Conservation (phyloP, 2,113 vertebrate genomes). For the Pelusios castaneus region DNA sequence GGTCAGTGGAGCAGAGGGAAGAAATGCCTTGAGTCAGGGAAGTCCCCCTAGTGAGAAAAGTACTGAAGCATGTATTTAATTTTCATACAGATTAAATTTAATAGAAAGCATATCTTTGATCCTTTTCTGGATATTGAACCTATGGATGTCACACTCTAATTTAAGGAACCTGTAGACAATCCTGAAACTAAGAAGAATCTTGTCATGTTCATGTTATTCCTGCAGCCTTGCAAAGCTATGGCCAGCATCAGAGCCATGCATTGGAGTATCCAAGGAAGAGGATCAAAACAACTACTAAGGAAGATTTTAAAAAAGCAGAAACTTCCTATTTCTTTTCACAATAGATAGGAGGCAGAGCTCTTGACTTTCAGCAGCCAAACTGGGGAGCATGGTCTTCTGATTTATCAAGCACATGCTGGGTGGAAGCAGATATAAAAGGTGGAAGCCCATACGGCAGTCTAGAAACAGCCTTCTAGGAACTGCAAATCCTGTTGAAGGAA, state of each 20-base stretch:
- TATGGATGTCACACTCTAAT: background rate
- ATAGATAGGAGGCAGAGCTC: background rate
- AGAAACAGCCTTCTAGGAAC: background rate
- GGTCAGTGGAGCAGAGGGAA: background rate
- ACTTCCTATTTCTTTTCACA: background rate
- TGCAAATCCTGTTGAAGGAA: background rate
- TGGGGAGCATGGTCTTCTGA: background rate
- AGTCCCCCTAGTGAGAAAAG: background rate
- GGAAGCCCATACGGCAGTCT: background rate
- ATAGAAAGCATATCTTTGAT: background rate
- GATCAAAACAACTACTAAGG: background rate
- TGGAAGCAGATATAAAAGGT: background rate
- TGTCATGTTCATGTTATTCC: background rate
- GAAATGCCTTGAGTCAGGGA: background rate
- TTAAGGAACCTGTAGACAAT: background rate
- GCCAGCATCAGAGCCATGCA: background rate
- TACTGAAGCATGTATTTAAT: background rate
- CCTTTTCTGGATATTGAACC: background rate
- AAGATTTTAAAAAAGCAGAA: background rate
- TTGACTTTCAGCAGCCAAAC: background rate
- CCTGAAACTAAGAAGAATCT: background rate
- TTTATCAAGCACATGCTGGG: background rate
- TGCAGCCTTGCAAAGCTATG: background rate
- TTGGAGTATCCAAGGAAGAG: background rate
- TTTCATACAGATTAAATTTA: background rate